Evolutionary conservation across 2,888 invertebrate genomes (phyloP), one percentile per base, ranked within the genome.

Genomic region (Bimastos eiseni): DNA sequence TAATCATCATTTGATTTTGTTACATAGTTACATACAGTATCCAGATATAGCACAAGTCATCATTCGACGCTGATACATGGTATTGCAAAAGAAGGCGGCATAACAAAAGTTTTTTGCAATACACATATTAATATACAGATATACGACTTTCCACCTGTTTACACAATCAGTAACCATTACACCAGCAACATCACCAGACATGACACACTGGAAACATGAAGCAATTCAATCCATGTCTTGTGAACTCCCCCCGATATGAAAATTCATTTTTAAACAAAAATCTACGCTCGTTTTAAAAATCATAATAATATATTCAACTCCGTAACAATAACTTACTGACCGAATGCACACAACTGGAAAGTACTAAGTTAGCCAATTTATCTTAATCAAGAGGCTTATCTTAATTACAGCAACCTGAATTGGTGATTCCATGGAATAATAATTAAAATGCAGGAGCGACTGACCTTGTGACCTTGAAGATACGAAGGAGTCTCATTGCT

Each of bases 401-500:
- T 70, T 70, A 30, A 70, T 70, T 70, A 55, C 55, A 70, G 70
- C n/a, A 13, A 70, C 6, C 70, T 70, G 8, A 70, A 30, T n/a
- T 70, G n/a, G n/a, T 70, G 4, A 70, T 70, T 70, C 70, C 70
- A 70, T 70, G n/a, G n/a, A 70, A 70, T 11, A n/a, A n/a, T 70
- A 70, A 70, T n/a, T 70, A 70, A n/a, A 8, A 30, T n/a, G n/a
- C 30, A 70, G 13, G n/a, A 70, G n/a, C n/a, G n/a, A 70, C 55
- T 55, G 94, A 96, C 96, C 96, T 96, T 93, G 96, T 96, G 93
- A 98, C 98, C 97, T 99, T 99, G 96, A 99, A 99, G 96, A 99
- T 99, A 96, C 99, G 97, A 95, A 99, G 96, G 95, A 99, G 96
- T 95, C 99, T 97, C 95, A 99, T 96, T 95, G 99, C 99, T 96